Evolutionary conservation across 2,797 vertebrate genomes (phyloP).

Genomic region (Amazona finschi): DNA sequence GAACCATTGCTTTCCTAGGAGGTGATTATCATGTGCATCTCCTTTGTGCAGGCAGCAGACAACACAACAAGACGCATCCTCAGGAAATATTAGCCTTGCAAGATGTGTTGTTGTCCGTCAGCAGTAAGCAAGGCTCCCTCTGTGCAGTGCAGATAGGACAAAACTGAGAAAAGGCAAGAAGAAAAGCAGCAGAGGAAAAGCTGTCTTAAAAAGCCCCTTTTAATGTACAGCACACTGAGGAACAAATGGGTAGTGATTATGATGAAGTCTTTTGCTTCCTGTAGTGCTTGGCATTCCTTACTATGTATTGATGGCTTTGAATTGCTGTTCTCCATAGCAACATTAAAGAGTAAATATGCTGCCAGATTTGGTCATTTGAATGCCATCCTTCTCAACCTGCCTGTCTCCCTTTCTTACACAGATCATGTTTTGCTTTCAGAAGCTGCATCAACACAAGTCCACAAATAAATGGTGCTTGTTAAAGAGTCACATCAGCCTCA

Average conservation of each 20-base stretch:
- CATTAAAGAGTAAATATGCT: neutral
- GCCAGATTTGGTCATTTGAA: neutral
- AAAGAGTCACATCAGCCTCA: neutral
- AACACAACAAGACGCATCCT: neutral
- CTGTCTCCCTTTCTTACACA: neutral
- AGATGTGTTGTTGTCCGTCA: neutral
- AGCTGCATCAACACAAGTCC: neutral
- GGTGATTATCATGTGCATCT: neutral
- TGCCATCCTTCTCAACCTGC: neutral
- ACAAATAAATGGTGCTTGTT: neutral
- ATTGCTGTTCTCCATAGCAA: neutral
- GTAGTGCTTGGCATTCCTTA: neutral
- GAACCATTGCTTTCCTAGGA: neutral
- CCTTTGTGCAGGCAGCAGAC: neutral
- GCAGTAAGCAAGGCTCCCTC: neutral
- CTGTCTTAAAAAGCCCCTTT: neutral
- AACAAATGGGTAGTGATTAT: neutral
- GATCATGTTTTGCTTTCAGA: neutral
- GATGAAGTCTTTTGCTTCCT: neutral
- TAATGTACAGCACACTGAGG: neutral
- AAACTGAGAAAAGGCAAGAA: neutral
- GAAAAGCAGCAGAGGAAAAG: neutral
- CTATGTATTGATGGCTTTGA: neutral
- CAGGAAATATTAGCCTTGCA: neutral
- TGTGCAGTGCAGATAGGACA: neutral